Evolutionary conservation across 2,797 vertebrate genomes (phyloP), one percentile per base, ranked within the genome.

Genomic region (Syngnathus acus): DNA sequence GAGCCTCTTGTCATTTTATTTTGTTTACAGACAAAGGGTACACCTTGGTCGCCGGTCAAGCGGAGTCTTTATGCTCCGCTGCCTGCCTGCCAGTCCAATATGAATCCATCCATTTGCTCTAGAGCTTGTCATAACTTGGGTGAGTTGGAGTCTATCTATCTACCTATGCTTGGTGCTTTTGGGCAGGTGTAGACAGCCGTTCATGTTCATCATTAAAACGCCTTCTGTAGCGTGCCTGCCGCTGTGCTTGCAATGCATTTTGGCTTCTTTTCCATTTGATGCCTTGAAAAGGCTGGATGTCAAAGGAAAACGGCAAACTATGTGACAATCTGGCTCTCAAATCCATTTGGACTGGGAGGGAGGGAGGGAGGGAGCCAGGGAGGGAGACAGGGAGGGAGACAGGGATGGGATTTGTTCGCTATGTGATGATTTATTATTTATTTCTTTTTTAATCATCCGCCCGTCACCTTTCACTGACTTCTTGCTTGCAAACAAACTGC

Each of bases 401-500:
- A 11, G n/a, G 1, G 9, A 26, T 10, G 21, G 1, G 23, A 43
- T 62, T 51, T 21, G 19, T 21, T 21, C n/a, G 37, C 32, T 10
- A 9, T 1, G 21, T 62, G 60, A 62, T 62, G 60, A 43, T 26
- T 26, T 26, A 62, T 62, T 23, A 43, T 61, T 61, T 9, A 61
- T 61, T 61, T 61, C 19, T 42, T 21, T 26, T 26, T 26, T 26
- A 26, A 26, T 26, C 26, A 26, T 26, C 26, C 59, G 37, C 11
- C 59, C 59, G 39, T 61, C 59, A 61, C 59, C 59, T 61, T 61
- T 45, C 40, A 62, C 39, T 62, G 59, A 62, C 9, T 62, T 62
- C 60, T 45, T 40, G 21, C 13, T 62, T 23, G 40, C 6, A 11
- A 26, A 8, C 7, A 23, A 14, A 62, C 19, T 16, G 32, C 19